Conservation (phyloP, 2,113 vertebrate species). For the Choloepus hoffmanni region DNA sequence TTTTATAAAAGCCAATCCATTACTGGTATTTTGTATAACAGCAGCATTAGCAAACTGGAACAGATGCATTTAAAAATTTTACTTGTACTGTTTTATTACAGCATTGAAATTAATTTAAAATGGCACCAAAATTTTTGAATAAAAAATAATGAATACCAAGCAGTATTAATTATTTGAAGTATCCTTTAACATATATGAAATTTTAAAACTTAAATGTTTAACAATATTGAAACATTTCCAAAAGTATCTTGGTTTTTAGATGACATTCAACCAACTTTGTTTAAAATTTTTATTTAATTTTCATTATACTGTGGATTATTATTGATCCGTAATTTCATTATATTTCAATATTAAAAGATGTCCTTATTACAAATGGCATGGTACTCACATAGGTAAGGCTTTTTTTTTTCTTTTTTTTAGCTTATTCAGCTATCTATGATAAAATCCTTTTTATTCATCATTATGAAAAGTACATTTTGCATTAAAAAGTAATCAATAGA, state of each 20-base stretch:
- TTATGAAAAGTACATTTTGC: slow-evolving; percentile 78
- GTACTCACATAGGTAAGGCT: slow-evolving; percentile 70
- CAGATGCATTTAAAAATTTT: background rate
- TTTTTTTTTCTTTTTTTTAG: slow-evolving; percentile 11
- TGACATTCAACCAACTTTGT: slow-evolving; percentile 60
- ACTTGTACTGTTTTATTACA: background rate
- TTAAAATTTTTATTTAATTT: slow-evolving; percentile 68
- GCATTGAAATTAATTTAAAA: slow-evolving; percentile 47
- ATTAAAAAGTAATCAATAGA: slow-evolving; percentile 83
- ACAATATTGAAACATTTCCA: background rate
- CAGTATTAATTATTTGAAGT: background rate
- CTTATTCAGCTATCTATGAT: slow-evolving; percentile 67
- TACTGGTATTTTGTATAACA: too few species aligned
- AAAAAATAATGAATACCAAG: background rate
- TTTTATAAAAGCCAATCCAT: too few species aligned
- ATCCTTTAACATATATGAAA: slow-evolving; percentile 9
- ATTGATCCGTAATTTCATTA: slow-evolving; percentile 80
- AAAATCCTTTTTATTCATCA: slow-evolving; percentile 72
- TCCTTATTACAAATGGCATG: slow-evolving; percentile 77
- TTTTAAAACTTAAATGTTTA: slow-evolving; percentile 56
- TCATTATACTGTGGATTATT: slow-evolving; percentile 72
- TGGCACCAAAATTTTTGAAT: background rate
- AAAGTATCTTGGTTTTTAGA: slow-evolving; percentile 28
- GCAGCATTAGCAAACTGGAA: too few species aligned
- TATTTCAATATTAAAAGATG: slow-evolving; percentile 70